Evolutionary conservation across 2,797 vertebrate genomes (phyloP).

Genomic region (Xiphophorus birchmanni): DNA sequence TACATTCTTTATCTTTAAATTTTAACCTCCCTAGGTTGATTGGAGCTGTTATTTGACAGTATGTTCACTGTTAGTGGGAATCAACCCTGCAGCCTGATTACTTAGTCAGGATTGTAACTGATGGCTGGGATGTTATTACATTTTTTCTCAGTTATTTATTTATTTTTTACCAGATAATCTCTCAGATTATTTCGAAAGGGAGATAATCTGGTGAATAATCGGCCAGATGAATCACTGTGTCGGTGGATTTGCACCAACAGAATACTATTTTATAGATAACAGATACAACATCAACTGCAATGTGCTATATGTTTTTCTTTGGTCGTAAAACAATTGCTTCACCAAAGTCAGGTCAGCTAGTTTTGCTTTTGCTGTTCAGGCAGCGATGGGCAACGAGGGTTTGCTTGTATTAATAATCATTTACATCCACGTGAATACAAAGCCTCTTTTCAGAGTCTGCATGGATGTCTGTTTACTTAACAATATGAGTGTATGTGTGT

Average conservation of each 20-base stretch:
- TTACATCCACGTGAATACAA: constrained; percentile 40
- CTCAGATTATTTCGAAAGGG: neutral
- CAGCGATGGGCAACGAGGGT: constrained; percentile 20
- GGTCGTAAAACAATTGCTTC: neutral
- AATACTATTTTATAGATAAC: neutral
- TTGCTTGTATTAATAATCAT: constrained; percentile 27
- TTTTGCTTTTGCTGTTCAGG: constrained; percentile 26
- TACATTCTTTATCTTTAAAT: neutral
- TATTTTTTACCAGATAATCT: neutral
- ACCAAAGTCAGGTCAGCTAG: constrained; percentile 2
- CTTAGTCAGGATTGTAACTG: neutral
- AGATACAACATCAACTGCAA: neutral
- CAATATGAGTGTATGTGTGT: constrained; percentile 22
- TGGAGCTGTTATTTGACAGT: neutral
- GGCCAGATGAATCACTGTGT: neutral
- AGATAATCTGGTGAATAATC: neutral
- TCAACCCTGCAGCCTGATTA: neutral
- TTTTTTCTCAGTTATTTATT: neutral
- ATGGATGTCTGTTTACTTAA: constrained; percentile 31
- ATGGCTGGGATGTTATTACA: neutral
- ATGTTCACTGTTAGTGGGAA: neutral
- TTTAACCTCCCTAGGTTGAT: neutral
- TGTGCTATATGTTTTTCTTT: neutral
- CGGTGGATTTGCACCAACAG: neutral
- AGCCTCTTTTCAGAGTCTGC: constrained; percentile 41